Percentiles rank a stretch among this genome's conserved stretches.
These are phyloP conservation scores for Choristoneura rosaceana DNA, from an alignment of 2,888 invertebrate genomes.

Conservation along the genomic window DNA sequence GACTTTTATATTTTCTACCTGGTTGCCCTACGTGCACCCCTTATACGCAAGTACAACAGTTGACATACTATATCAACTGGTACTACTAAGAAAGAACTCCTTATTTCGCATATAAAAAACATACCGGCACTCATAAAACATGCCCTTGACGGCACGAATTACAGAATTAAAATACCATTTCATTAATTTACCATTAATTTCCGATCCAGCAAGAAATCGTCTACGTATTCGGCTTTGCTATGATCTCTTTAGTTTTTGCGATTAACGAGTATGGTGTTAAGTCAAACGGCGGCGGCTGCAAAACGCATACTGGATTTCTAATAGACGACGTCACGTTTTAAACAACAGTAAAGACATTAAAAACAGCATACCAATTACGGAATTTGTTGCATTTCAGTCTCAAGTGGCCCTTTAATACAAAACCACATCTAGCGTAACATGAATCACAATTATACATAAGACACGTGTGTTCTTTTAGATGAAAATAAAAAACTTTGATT, in stretches of 20 bases:
- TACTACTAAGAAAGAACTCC: background rate
- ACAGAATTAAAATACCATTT: conserved; percentile 20
- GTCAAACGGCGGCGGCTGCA: conserved; percentile 12
- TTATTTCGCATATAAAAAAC: background rate
- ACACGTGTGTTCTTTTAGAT: too few species aligned
- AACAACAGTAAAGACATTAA: background rate
- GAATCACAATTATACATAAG: too few species aligned
- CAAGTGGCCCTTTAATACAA: background rate
- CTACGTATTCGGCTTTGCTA: conserved; percentile 19
- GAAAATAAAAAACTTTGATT: too few species aligned
- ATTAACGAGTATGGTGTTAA: conserved; percentile 29
- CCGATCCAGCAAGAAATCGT: conserved; percentile 9
- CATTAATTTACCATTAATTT: conserved; percentile 16
- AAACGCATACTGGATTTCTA: conserved; percentile 20
- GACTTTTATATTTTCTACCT: too few species aligned
- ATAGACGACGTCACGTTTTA: conserved; percentile 16
- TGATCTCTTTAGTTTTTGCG: conserved; percentile 27
- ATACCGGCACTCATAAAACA: background rate
- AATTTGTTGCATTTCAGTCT: background rate
- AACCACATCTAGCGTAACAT: background rate
- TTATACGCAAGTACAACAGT: background rate
- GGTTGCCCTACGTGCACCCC: too few species aligned
- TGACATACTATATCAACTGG: background rate
- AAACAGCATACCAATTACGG: background rate
- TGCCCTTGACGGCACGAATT: background rate